Evolutionary conservation across 2,113 vertebrate genomes (phyloP).

Genomic region (Nansenia antarctica): DNA sequence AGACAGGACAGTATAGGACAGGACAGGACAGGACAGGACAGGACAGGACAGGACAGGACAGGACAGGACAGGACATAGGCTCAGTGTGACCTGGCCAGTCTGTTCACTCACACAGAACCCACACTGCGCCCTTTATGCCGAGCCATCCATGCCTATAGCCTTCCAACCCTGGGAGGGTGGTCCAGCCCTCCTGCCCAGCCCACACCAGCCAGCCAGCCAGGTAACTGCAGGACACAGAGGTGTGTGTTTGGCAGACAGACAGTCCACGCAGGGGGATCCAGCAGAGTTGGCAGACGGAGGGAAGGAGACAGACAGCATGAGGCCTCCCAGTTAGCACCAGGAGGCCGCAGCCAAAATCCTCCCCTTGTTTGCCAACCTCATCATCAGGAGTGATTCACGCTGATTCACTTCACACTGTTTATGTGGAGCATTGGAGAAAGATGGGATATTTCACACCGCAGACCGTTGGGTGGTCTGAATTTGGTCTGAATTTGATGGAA

Average conservation of each 20-base stretch:
- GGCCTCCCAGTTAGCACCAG: background rate
- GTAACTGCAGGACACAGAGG: background rate
- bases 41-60: background rate
- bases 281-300: background rate
- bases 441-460: background rate
- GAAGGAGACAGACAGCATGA: background rate
- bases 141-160: background rate
- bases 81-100: slow-evolving; percentile 16
- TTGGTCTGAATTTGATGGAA: background rate
- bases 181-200: background rate
- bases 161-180: background rate
- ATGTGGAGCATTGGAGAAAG: background rate
- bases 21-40: too few relatives aligned
- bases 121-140: background rate
- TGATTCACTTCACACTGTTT: background rate
- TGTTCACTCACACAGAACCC: background rate
- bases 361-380: background rate
- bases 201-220: background rate
- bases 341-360: background rate
- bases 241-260: background rate
- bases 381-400: background rate
- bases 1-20: too few relatives aligned
- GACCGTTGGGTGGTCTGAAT: background rate
- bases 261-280: background rate
- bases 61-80: background rate